phyloP scores from a whole-genome alignment of 2,113 vertebrate genomes.

The Engraulis encrasicolus region DNA sequence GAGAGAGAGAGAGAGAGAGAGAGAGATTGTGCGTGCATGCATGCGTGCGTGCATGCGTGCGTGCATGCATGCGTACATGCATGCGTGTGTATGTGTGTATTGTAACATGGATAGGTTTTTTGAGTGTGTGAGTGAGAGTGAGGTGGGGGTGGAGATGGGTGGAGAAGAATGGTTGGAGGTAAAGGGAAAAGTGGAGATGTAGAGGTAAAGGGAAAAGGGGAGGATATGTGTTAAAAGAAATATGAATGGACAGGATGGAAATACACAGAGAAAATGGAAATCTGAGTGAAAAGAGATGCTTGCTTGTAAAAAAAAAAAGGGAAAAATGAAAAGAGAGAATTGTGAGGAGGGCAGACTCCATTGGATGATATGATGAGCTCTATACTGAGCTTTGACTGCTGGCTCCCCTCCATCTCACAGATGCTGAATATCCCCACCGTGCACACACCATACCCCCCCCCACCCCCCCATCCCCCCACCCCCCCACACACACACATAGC shows the following conservation, averaged over 20 bases:
- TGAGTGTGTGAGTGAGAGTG: too few species aligned
- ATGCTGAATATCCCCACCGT: too few species aligned
- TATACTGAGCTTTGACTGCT: neutral
- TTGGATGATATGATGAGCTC: neutral
- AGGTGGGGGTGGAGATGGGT: too few species aligned
- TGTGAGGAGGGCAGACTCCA: neutral
- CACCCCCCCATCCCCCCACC: too few species aligned
- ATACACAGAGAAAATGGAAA: neutral
- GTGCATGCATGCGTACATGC: too few species aligned
- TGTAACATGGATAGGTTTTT: too few species aligned
- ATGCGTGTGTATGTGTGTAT: too few species aligned
- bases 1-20: conserved; percentile 42
- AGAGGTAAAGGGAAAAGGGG: neutral
- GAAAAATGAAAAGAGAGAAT: conserved; percentile 46
- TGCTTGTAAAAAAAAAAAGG: neutral
- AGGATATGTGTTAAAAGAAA: conserved; percentile 6
- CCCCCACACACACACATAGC: too few species aligned
- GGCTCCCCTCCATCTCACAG: conserved; percentile 44
- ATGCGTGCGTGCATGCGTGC: too few species aligned
- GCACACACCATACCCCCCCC: too few species aligned
- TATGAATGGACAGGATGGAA: conserved; percentile 3
- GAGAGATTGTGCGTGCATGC: neutral
- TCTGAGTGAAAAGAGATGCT: neutral
- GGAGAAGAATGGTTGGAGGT: too few species aligned
- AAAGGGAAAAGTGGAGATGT: conserved; percentile 13